phyloP scores from a whole-genome alignment of 2,113 vertebrate genomes.

The Struthio camelus region DNA sequence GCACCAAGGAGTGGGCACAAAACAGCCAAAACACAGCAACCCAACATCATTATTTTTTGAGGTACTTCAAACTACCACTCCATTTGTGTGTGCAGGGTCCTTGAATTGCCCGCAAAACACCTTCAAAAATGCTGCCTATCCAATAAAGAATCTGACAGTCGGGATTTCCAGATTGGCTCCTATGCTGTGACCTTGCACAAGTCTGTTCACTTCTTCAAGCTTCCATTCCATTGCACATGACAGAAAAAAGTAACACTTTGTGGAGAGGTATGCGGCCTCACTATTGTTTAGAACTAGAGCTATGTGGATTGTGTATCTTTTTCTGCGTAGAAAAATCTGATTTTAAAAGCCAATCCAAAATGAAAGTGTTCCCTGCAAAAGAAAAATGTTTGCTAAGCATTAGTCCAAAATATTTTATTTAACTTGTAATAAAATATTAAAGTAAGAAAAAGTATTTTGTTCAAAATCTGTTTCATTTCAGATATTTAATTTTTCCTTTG shows the following conservation, averaged over 20 bases:
- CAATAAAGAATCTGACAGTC: background rate
- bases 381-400: constrained; percentile 16
- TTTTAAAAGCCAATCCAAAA: constrained; percentile 41
- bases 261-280: background rate
- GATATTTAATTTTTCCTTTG: background rate
- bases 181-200: background rate
- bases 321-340: background rate
- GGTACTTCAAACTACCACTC: background rate
- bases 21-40: background rate
- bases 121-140: background rate
- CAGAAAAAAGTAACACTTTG: background rate
- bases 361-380: background rate
- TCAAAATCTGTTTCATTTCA: background rate
- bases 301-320: background rate
- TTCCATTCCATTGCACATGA: background rate
- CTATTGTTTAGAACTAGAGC: background rate
- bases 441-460: background rate
- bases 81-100: background rate
- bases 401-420: background rate
- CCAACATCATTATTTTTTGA: background rate
- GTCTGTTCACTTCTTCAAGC: background rate
- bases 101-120: background rate
- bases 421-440: constrained; percentile 4
- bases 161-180: background rate
- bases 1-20: background rate